Evolutionary conservation across 2,888 invertebrate genomes (phyloP).

Genomic region (Bursaphelenchus okinawaensis): DNA sequence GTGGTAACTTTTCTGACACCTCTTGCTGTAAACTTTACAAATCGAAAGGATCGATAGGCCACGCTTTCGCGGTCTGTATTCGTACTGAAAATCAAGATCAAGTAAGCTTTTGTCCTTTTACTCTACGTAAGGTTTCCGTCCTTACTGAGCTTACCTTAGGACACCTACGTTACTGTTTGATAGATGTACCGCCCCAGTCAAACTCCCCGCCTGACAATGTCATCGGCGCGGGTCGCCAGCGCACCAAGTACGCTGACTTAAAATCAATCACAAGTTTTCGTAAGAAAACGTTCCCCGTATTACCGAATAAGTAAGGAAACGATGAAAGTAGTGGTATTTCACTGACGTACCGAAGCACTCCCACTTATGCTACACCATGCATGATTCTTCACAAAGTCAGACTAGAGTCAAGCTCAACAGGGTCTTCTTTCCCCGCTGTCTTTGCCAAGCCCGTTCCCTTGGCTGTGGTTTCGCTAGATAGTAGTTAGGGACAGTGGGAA

Average conservation of each 20-base stretch:
- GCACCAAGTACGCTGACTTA: constrained; percentile 31
- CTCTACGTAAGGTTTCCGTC: constrained; percentile 71
- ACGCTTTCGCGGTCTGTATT: constrained; percentile 68
- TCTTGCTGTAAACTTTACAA: constrained; percentile 64
- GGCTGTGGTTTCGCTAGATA: constrained; percentile 67
- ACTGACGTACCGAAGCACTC: constrained; percentile 51
- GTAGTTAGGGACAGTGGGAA: constrained; percentile 65
- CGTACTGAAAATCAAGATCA: constrained; percentile 68
- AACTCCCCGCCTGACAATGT: constrained; percentile 67
- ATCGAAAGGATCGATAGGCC: constrained; percentile 68
- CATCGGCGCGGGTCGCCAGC: constrained; percentile 64
- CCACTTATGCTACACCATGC: constrained; percentile 60
- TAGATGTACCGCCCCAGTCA: constrained; percentile 69
- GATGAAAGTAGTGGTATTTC: constrained; percentile 64
- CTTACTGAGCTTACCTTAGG: constrained; percentile 68
- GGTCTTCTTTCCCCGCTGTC: constrained; percentile 71
- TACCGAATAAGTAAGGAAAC: constrained; percentile 62
- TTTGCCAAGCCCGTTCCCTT: constrained; percentile 68
- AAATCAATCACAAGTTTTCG: constrained; percentile 54
- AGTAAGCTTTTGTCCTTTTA: constrained; percentile 70
- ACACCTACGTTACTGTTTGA: constrained; percentile 66
- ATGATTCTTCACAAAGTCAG: constrained; percentile 64
- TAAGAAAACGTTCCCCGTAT: constrained; percentile 45
- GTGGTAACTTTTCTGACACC: constrained; percentile 72
- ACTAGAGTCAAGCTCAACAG: constrained; percentile 62